phyloP scores from a whole-genome alignment of 2,797 vertebrate genomes.

The Sebastes iracundus region DNA sequence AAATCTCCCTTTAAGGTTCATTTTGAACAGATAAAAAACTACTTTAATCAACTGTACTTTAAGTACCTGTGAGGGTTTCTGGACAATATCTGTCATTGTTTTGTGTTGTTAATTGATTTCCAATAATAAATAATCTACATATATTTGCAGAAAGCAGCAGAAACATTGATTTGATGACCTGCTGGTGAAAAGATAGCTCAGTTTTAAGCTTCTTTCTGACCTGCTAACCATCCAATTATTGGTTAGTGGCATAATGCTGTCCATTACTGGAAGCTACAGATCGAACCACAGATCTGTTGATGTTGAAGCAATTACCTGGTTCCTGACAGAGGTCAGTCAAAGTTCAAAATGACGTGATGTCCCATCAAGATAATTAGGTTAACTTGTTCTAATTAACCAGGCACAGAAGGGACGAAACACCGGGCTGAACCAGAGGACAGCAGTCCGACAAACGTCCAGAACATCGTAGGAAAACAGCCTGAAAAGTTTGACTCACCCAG shows the following conservation, averaged over 20 bases:
- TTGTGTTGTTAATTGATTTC: too few species aligned
- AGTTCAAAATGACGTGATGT: slow-evolving; percentile 8
- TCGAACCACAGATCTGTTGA: slow-evolving; percentile 24
- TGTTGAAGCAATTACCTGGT: slow-evolving; percentile 24
- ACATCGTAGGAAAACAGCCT: neutral
- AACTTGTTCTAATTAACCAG: slow-evolving; percentile 39
- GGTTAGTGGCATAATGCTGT: neutral
- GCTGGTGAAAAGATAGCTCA: neutral
- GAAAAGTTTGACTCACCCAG: neutral
- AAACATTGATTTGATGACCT: neutral
- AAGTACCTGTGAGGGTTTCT: too few species aligned
- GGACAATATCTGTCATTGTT: too few species aligned
- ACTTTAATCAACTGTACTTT: too few species aligned
- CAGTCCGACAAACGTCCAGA: neutral
- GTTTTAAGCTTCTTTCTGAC: neutral
- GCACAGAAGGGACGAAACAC: neutral
- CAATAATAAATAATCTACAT: too few species aligned
- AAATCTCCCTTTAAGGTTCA: too few species aligned
- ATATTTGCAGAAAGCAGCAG: too few species aligned
- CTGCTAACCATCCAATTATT: neutral
- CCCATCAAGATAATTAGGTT: slow-evolving; percentile 42
- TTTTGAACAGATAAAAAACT: too few species aligned
- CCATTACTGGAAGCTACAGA: neutral
- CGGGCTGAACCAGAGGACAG: neutral
- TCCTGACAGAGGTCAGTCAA: slow-evolving; percentile 47